Percentiles rank a stretch among this genome's conserved stretches.
These are phyloP conservation scores for Morphnarchus princeps DNA, from an alignment of 2,113 vertebrate genomes.

Conservation along the genomic window DNA sequence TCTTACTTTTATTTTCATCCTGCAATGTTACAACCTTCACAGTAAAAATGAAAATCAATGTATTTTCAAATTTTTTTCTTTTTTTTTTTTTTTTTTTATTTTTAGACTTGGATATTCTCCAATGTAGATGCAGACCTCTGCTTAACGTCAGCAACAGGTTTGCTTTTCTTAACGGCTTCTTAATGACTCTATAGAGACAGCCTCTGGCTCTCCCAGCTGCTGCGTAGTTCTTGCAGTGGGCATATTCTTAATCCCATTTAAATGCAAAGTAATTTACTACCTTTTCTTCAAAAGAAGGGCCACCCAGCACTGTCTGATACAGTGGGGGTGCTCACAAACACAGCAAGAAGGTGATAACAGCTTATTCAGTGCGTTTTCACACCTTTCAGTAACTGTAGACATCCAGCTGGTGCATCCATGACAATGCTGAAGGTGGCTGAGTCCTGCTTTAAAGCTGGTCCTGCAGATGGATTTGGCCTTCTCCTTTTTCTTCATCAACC, in stretches of 20 bases:
- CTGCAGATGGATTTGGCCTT: background rate
- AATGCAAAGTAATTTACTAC: background rate
- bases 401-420: background rate
- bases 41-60: background rate
- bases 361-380: background rate
- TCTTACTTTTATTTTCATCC: background rate
- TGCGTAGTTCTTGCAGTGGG: background rate
- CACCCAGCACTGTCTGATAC: background rate
- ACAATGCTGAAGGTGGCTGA: background rate
- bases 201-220: background rate
- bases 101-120: background rate
- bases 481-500: background rate
- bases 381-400: background rate
- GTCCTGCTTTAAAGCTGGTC: background rate
- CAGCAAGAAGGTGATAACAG: background rate
- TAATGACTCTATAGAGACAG: background rate
- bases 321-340: background rate
- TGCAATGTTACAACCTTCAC: background rate
- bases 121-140: background rate
- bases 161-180: background rate
- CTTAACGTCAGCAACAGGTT: background rate
- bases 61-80: background rate
- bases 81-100: background rate
- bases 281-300: background rate
- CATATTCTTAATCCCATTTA: background rate